A percentile compares a stretch with the other conserved stretches of the same genome.
Conservation (phyloP, 2,797 vertebrate species). For the Cryptoprocta ferox region DNA sequence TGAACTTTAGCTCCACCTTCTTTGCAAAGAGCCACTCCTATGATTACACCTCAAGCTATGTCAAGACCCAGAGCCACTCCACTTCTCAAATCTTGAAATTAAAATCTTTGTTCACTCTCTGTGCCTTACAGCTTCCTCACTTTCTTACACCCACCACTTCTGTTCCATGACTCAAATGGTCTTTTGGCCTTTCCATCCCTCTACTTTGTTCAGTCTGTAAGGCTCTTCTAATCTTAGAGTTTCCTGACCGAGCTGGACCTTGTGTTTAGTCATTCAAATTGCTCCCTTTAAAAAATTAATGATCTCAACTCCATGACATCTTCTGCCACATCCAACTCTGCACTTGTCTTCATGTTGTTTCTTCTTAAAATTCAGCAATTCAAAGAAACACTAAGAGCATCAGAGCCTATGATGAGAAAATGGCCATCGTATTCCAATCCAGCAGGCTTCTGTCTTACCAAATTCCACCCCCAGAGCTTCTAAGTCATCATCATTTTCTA, state of each 20-base stretch:
- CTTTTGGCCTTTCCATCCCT: background rate
- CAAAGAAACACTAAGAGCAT: background rate
- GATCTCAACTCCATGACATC: background rate
- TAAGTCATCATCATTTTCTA: background rate
- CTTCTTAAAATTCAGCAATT: background rate
- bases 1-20: background rate
- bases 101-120: background rate
- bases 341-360: background rate
- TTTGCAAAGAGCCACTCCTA: background rate
- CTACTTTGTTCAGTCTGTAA: background rate
- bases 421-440: fast-evolving
- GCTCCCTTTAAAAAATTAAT: background rate
- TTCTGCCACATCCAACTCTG: background rate
- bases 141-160: background rate
- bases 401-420: background rate
- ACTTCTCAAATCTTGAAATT: background rate
- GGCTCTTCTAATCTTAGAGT: background rate
- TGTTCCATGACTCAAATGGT: background rate
- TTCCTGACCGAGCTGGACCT: background rate
- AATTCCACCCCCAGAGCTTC: background rate
- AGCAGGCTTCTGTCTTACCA: background rate
- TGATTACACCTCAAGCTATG: background rate
- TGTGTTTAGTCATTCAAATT: background rate
- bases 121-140: background rate
- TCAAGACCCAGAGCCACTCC: background rate